These are phyloP conservation scores for Tetanocera ferruginea DNA, from an alignment of 2,888 invertebrate species.

Conservation along the genomic window DNA sequence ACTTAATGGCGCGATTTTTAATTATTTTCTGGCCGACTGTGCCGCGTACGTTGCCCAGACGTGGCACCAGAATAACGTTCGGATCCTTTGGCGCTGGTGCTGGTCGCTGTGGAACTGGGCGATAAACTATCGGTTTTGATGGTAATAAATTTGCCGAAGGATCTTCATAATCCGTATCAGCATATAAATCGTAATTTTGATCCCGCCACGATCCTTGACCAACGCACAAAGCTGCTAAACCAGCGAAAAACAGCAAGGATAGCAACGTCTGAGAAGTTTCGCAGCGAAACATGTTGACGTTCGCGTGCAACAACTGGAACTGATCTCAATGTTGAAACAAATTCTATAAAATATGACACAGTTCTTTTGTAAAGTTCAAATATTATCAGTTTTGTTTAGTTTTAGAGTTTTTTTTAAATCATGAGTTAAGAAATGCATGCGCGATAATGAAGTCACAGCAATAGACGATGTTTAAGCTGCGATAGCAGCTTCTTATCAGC, in stretches of 20 bases:
- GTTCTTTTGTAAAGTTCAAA: no score
- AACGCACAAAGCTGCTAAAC: background rate
- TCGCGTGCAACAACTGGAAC: slow-evolving; percentile 17
- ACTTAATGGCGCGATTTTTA: slow-evolving; percentile 57
- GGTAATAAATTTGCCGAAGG: background rate
- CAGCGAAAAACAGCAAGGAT: background rate
- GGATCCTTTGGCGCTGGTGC: slow-evolving; percentile 31
- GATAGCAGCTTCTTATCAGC: no score
- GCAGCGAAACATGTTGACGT: slow-evolving; percentile 31
- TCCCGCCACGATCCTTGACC: background rate
- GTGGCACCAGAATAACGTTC: slow-evolving; percentile 54
- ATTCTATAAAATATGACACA: no score
- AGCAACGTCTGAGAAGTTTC: background rate
- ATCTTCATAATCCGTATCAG: background rate
- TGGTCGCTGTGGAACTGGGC: slow-evolving; percentile 27
- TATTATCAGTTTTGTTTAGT: no score
- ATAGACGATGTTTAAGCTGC: no score
- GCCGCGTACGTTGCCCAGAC: slow-evolving; percentile 59
- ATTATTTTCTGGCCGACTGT: slow-evolving; percentile 54
- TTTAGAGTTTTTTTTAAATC: no score
- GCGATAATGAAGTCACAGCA: no score
- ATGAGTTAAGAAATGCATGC: no score
- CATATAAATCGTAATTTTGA: background rate
- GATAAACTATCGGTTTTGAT: slow-evolving; percentile 18
- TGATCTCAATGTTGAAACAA: background rate